Evolutionary conservation across 2,113 vertebrate species (phyloP).

Genomic region (Lophius piscatorius): DNA sequence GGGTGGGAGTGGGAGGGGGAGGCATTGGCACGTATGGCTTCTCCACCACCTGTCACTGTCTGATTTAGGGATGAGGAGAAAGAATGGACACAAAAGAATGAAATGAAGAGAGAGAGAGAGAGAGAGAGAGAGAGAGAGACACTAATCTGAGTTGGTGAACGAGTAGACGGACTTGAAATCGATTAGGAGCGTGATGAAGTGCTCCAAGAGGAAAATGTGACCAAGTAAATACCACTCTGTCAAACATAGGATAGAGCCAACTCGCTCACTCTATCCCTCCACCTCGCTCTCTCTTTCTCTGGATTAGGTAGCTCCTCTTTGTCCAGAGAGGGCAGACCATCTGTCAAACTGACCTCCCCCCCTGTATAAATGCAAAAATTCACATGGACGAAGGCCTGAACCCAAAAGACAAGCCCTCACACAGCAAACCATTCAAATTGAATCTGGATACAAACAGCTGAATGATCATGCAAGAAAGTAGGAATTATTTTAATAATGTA

Average conservation of each 20-base stretch:
- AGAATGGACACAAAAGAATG: constrained; percentile 11
- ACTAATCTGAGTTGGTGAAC: constrained; percentile 9
- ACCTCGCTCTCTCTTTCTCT: constrained; percentile 23
- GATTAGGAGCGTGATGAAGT: constrained; percentile 50
- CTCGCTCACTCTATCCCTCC: constrained; percentile 39
- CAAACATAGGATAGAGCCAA: constrained; percentile 31
- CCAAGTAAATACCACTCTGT: constrained; percentile 57
- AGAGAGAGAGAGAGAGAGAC: neutral
- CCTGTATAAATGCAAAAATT: constrained; percentile 24
- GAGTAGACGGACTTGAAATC: constrained; percentile 32
- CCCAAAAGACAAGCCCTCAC: too few relatives aligned
- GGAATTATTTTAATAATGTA: neutral
- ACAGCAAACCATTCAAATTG: too few relatives aligned
- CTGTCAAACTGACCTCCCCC: constrained; percentile 72
- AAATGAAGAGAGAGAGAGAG: constrained; percentile 1
- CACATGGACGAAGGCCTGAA: neutral
- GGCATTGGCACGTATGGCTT: constrained; percentile 19
- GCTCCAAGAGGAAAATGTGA: constrained; percentile 34
- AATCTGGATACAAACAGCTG: too few relatives aligned
- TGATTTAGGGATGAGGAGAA: constrained; percentile 41
- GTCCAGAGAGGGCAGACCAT: constrained; percentile 70
- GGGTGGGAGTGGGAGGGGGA: constrained; percentile 11
- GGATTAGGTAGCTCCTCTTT: constrained; percentile 51
- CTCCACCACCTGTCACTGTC: constrained; percentile 68
- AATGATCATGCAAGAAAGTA: too few relatives aligned